Evolutionary conservation across 2,888 invertebrate species (phyloP).

Genomic region (Mermis nigrescens): DNA sequence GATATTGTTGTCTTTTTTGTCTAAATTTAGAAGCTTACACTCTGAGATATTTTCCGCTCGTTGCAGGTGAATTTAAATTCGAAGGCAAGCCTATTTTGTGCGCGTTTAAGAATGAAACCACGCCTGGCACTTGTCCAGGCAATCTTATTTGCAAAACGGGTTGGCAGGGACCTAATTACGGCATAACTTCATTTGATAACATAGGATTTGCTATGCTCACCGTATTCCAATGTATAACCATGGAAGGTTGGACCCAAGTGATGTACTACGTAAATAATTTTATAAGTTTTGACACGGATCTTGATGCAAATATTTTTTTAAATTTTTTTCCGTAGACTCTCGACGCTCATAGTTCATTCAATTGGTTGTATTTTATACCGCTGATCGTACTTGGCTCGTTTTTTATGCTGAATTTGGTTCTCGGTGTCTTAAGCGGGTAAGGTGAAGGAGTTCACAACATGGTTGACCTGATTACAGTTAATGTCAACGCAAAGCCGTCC

Average conservation of each 20-base stretch:
- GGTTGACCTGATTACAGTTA: background rate
- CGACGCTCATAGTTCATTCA: slow-evolving; percentile 91
- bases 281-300: background rate
- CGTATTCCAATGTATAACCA: slow-evolving; percentile 99
- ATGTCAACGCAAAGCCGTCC: background rate
- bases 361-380: slow-evolving; percentile 99
- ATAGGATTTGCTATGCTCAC: slow-evolving; percentile 99
- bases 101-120: background rate
- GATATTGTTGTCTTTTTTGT: no score
- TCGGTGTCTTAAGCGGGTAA: slow-evolving; percentile 99
- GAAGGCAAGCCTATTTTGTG: background rate
- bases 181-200: slow-evolving; percentile 98
- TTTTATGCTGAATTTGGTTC: slow-evolving; percentile 99
- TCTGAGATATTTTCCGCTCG: background rate
- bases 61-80: background rate
- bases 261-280: slow-evolving; percentile 76
- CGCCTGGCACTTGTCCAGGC: background rate
- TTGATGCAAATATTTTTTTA: background rate
- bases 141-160: slow-evolving; percentile 48
- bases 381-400: slow-evolving; percentile 99
- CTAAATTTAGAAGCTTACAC: background rate
- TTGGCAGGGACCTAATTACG: slow-evolving; percentile 90
- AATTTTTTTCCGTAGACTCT: slow-evolving; percentile 65
- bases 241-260: slow-evolving; percentile 99
- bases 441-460: background rate